Evolutionary conservation across 2,113 vertebrate species (phyloP).

Genomic region (Chionodraco myersi): DNA sequence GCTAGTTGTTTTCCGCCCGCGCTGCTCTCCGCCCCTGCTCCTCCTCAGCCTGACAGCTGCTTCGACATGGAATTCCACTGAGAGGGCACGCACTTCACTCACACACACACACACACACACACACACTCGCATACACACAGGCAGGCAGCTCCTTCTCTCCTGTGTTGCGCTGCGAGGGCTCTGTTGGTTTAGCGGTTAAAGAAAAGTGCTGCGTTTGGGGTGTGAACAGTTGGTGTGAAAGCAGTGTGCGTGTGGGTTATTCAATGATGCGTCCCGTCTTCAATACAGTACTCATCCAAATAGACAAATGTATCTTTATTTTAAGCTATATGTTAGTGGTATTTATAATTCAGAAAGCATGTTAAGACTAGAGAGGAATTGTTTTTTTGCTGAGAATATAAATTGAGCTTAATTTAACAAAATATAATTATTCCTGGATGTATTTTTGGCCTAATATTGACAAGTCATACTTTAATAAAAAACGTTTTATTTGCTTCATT

Average conservation of each 20-base stretch:
- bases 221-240: conserved; percentile 58
- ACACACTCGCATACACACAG: conserved; percentile 30
- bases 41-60: conserved; percentile 80
- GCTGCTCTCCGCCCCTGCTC: conserved; percentile 73
- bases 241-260: conserved; percentile 18
- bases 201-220: conserved; percentile 64
- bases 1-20: conserved; percentile 73
- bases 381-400: not conserved
- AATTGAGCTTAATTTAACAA: not conserved
- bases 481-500: conserved; percentile 1
- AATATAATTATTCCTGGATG: not conserved
- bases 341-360: not conserved
- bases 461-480: not conserved
- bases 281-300: conserved; percentile 23
- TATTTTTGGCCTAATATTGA: not conserved
- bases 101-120: conserved; percentile 9
- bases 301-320: conserved; percentile 1
- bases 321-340: not conserved
- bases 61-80: conserved; percentile 77
- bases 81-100: conserved; percentile 54
- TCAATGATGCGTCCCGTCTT: conserved; percentile 18
- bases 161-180: conserved; percentile 68
- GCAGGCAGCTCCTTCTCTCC: conserved; percentile 61
- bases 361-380: not conserved
- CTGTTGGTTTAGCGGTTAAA: conserved; percentile 77